Evolutionary conservation across 2,113 vertebrate genomes (phyloP).

Genomic region (Cyprinodon tularosa): DNA sequence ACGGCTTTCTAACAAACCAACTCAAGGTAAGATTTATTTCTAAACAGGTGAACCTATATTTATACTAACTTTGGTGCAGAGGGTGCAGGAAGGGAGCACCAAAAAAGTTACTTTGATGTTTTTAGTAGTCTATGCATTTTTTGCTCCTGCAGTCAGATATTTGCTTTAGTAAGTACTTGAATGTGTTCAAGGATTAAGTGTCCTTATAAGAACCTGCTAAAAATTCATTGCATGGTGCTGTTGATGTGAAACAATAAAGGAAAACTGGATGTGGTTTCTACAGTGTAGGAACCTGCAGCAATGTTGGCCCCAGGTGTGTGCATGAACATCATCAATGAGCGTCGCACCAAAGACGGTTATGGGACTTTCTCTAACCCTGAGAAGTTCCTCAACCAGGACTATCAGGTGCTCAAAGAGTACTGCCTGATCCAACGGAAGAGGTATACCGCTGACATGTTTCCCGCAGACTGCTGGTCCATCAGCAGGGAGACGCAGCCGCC

Average conservation of each 20-base stretch:
- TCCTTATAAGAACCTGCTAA: no score
- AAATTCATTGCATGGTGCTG: no score
- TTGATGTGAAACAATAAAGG: no score
- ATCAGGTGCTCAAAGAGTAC: slow-evolving; percentile 53
- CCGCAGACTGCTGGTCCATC: slow-evolving; percentile 69
- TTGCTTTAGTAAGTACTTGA: no score
- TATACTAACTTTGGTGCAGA: not conserved
- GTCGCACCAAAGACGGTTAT: slow-evolving; percentile 47
- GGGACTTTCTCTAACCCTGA: slow-evolving; percentile 60
- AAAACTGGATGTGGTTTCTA: not conserved
- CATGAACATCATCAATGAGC: slow-evolving; percentile 67
- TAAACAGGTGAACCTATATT: slow-evolving; percentile 38
- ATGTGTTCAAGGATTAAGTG: not conserved
- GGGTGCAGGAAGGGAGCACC: not conserved
- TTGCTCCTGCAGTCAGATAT: no score
- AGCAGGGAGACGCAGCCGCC: slow-evolving; percentile 38
- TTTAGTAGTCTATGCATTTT: not conserved
- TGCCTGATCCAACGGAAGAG: slow-evolving; percentile 29
- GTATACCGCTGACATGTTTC: slow-evolving; percentile 75
- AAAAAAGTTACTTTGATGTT: not conserved
- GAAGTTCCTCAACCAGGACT: slow-evolving; percentile 69
- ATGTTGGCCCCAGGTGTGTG: slow-evolving; percentile 77
- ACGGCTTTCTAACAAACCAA: no score
- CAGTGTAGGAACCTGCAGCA: slow-evolving; percentile 15
- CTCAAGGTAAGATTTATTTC: no score